These are phyloP conservation scores for Zeus faber DNA, from an alignment of 2,113 vertebrate genomes.

Conservation along the genomic window DNA sequence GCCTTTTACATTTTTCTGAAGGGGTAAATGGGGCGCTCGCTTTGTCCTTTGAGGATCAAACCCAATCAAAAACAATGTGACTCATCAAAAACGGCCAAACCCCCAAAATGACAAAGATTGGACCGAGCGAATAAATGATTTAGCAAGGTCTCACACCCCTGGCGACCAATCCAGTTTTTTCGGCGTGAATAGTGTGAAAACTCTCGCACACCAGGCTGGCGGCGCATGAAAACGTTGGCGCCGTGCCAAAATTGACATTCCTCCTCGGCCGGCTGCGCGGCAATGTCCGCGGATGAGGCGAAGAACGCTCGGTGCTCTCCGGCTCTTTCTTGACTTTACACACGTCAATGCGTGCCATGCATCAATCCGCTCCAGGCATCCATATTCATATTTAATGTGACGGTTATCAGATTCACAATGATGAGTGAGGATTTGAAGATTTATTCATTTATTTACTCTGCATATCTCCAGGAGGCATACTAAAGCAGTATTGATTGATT, in stretches of 20 bases:
- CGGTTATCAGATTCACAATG: constrained; percentile 38
- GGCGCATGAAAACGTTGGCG: too few relatives aligned
- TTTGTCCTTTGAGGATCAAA: constrained; percentile 61
- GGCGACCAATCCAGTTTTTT: too few relatives aligned
- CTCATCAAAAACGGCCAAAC: constrained; percentile 38
- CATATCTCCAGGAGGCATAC: constrained; percentile 40
- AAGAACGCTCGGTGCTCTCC: constrained; percentile 50
- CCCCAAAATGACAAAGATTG: constrained; percentile 45
- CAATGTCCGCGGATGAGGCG: too few relatives aligned
- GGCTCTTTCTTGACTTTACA: background rate
- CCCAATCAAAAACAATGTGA: constrained; percentile 6
- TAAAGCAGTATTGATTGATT: constrained; percentile 71
- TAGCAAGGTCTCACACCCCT: too few relatives aligned
- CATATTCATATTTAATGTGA: constrained; percentile 40
- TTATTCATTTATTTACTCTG: constrained; percentile 54
- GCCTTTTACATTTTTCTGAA: constrained; percentile 3
- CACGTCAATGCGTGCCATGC: constrained; percentile 18
- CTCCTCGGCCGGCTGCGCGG: too few relatives aligned
- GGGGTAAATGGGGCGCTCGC: constrained; percentile 22
- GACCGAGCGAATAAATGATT: constrained; percentile 39
- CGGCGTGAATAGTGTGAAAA: too few relatives aligned
- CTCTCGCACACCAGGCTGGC: too few relatives aligned
- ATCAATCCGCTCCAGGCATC: constrained; percentile 19
- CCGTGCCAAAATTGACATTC: too few relatives aligned
- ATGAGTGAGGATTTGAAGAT: constrained; percentile 49